phyloP scores from a whole-genome alignment of 2,888 invertebrate species.

The Stramonita haemastoma region DNA sequence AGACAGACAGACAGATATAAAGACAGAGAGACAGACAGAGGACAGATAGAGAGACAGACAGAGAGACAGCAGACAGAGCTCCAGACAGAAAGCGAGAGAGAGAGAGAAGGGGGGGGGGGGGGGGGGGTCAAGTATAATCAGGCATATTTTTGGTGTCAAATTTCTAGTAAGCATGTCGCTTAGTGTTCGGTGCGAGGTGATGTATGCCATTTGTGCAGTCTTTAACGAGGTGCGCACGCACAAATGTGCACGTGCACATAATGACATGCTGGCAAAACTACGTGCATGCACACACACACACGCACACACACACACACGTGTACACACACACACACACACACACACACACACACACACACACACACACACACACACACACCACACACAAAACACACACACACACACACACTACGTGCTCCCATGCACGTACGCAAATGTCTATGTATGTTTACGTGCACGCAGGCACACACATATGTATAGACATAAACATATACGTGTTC shows the following conservation, averaged over 20 bases:
- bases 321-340: not conserved
- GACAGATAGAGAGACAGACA: no score
- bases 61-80: not conserved
- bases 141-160: no score
- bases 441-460: not conserved
- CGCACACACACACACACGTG: not conserved
- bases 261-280: not conserved
- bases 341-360: not conserved
- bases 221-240: not conserved
- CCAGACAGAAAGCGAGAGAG: not conserved
- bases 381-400: no score
- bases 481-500: not conserved
- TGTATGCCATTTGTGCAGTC: no score
- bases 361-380: slow-evolving; percentile 11
- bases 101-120: no score
- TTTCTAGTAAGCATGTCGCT: no score
- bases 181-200: no score
- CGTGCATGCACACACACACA: not conserved
- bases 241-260: not conserved
- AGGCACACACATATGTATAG: not conserved
- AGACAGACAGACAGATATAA: not conserved
- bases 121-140: not conserved
- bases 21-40: slow-evolving; percentile 12
- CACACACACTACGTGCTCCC: not conserved
- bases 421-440: not conserved